A percentile compares a stretch with the other conserved stretches of the same genome.
These are phyloP conservation scores for Noctua janthe DNA, from an alignment of 2,888 invertebrate species.

Conservation along the genomic window DNA sequence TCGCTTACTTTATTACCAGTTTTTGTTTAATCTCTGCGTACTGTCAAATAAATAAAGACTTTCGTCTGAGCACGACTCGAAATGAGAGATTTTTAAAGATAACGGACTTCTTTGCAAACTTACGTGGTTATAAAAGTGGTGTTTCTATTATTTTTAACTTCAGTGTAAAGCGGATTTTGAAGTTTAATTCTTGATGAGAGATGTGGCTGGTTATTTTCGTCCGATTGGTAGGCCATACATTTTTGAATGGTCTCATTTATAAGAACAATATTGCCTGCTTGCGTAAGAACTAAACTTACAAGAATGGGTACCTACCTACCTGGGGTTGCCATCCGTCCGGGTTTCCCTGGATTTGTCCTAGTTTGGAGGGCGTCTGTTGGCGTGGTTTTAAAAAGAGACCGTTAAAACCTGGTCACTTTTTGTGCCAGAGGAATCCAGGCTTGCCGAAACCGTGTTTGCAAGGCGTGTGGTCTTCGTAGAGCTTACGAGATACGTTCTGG, in stretches of 20 bases:
- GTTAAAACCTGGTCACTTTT: too few relatives aligned
- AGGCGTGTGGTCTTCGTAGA: too few relatives aligned
- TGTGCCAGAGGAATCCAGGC: too few relatives aligned
- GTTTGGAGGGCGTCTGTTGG: too few relatives aligned
- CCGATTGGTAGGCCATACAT: slow-evolving; percentile 39
- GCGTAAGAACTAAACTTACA: neutral
- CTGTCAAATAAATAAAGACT: slow-evolving; percentile 56
- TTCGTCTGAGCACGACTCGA: slow-evolving; percentile 38
- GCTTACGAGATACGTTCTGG: too few relatives aligned
- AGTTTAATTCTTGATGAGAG: slow-evolving; percentile 36
- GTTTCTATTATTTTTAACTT: slow-evolving; percentile 34
- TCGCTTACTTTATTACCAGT: slow-evolving; percentile 60
- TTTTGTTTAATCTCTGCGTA: slow-evolving; percentile 53
- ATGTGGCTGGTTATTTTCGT: slow-evolving; percentile 13
- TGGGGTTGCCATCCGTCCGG: too few relatives aligned
- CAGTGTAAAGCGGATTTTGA: slow-evolving; percentile 33
- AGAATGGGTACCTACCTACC: too few relatives aligned
- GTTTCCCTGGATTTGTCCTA: too few relatives aligned
- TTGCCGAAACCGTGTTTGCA: too few relatives aligned
- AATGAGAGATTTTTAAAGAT: slow-evolving; percentile 44
- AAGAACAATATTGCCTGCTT: neutral
- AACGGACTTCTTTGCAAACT: slow-evolving; percentile 12
- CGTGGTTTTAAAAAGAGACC: too few relatives aligned
- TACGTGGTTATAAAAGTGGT: slow-evolving; percentile 41
- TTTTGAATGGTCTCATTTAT: neutral